Evolutionary conservation across 2,888 invertebrate species (phyloP), one percentile per base, ranked within the genome.

Genomic region (Drosophila paranaensis): DNA sequence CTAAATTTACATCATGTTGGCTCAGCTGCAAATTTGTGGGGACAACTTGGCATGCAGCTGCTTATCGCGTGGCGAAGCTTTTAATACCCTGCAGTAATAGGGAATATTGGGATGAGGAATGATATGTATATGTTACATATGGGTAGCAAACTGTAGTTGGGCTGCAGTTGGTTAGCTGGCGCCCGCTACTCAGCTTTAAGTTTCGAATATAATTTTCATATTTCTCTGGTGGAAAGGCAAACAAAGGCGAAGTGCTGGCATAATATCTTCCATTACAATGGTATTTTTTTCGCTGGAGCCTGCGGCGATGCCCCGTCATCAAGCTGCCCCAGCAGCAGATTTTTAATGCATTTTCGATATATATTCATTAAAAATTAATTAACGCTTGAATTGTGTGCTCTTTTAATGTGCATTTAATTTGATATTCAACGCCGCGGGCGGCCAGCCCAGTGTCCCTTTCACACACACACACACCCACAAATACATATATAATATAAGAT

Each of bases 281-380:
- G 48, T 16, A 20, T 55, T 46, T 35, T 14, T 13, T 14, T n/a
- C 33, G 25, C 13, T 30, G 11, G 11, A 9, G 25, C 13, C 54
- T 14, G 6, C 42, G 13, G 43, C 13, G 46, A 45, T 37, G 20
- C 16, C 20, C 20, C 20, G 20, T 20, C 20, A 20, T 20, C 20
- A 20, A 20, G 20, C 20, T 20, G 20, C 20, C 50, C 40, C 27
- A 46, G 64, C 82, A 79, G 60, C 79, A 54, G 64, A 60, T 58
- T 63, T 69, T 71, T 74, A 78, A 81, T 83, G 88, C 75, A 74
- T 88, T 87, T 78, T 73, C 90, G 75, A 88, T 83, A 84, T 63
- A 85, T 82, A 75, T 68, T 75, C 79, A 83, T 88, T 89, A 88
- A 84, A 81, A 75, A 75, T 84, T 89, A 89, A 89, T 83, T 85